Base-by-base conservation (phyloP, 2,113 vertebrate species). In the Lycaon pictus region DNA sequence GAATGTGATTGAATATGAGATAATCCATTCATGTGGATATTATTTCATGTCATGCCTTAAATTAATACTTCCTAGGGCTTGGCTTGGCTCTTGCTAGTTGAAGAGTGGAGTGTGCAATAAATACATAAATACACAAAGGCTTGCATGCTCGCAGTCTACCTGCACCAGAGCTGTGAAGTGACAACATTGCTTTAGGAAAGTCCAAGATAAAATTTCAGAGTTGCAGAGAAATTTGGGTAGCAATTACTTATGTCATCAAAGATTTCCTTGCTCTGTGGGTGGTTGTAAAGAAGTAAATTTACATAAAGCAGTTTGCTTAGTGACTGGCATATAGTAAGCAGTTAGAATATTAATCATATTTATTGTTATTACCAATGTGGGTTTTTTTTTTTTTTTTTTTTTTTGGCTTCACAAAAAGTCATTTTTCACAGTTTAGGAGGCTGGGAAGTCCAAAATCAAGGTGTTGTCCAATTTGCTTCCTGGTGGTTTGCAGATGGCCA, bases 11-110 rank as follows among this genome's bases (percentile, higher is more conserved):
- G 96, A 98, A 98, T 96, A 97, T 96, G 0, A 93, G 97, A 98
- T 97, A 92, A 62, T 96, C 65, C 95, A 43, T 92, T 97, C 86
- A 32, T 97, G 65, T 87, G 96, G 95, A 96, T 97, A 96, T 72
- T 95, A 98, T 96, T 98, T 92, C n/a, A 92, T 96, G 84, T 97
- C 80, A 97, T 95, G 51, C 35, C 48, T 94, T 96, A 98, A 97
- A 53, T 90, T 89, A 94, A 97, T 97, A 94, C 65, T 96, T 90
- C 76, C 84, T 74, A 65, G 63, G 80, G 53, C 60, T 95, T 95
- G 95, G 84, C 65, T 43, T 83, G 60, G 23, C 67, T 95, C 63
- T 97, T 94, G 43, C 35, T 90, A 76, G n/a, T 60, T 90, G 53
- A 81, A 69, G 56, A 93, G 25, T 27, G 8, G 56, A 79, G 48